Conservation (phyloP, 2,113 vertebrate species). For the Dasyornis broadbenti region DNA sequence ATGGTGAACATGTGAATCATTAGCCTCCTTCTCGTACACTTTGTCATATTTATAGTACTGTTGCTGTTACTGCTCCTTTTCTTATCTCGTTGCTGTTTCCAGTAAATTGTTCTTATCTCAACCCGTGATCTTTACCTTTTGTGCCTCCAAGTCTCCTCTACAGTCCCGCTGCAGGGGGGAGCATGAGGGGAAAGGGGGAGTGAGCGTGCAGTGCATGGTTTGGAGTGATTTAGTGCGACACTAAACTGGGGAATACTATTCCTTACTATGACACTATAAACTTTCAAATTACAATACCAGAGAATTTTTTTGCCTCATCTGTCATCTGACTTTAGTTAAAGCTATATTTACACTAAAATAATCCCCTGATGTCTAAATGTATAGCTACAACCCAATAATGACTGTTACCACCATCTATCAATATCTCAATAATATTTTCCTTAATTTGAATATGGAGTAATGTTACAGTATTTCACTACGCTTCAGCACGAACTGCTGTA, state of each 20-base stretch:
- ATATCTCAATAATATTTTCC: neutral
- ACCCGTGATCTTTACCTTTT: neutral
- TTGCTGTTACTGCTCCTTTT: neutral
- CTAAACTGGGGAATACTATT: neutral
- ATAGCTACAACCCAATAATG: neutral
- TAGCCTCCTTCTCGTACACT: neutral
- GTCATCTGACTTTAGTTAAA: neutral
- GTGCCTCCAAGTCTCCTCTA: neutral
- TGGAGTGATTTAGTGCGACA: neutral
- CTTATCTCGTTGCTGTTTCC: neutral
- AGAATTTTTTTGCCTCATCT: neutral
- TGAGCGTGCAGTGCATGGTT: neutral
- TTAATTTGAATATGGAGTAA: neutral
- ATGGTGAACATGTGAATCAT: neutral
- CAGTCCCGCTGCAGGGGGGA: neutral
- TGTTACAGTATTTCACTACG: neutral
- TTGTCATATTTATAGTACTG: neutral
- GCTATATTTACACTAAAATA: neutral
- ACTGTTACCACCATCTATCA: neutral
- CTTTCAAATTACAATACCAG: neutral
- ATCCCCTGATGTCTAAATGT: neutral
- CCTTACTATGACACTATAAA: neutral
- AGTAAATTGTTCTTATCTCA: neutral
- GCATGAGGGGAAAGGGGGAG: fast-evolving
- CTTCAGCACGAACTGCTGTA: neutral